A percentile compares a stretch with the other conserved stretches of the same genome.
These are phyloP conservation scores for Metellina segmentata DNA, from an alignment of 2,888 invertebrate genomes.

Conservation along the genomic window DNA sequence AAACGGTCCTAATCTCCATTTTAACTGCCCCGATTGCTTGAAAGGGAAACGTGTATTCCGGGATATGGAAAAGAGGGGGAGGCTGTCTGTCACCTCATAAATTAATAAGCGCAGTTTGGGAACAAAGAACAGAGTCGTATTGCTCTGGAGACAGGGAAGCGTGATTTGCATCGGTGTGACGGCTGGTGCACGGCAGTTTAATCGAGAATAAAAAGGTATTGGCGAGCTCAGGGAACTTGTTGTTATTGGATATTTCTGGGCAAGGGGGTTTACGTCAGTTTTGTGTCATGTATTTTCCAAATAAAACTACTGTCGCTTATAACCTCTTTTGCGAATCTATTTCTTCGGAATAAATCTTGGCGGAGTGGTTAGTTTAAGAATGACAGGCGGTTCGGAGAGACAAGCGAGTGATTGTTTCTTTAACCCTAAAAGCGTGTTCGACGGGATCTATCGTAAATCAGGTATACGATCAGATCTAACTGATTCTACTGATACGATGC, in stretches of 20 bases:
- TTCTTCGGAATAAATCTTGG: too few species aligned
- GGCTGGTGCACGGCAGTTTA: neutral
- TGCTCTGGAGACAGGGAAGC: too few species aligned
- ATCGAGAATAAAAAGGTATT: neutral
- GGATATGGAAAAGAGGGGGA: neutral
- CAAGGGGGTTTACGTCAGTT: neutral
- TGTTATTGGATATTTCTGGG: neutral
- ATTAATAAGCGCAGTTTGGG: neutral
- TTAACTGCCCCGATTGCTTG: neutral
- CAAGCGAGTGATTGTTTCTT: too few species aligned
- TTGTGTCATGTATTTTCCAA: neutral
- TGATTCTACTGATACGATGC: too few species aligned
- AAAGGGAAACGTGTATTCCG: neutral
- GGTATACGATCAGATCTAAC: too few species aligned
- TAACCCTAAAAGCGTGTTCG: too few species aligned
- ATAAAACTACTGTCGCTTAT: neutral
- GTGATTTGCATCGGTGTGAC: neutral
- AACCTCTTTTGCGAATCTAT: too few species aligned
- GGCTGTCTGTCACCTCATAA: neutral
- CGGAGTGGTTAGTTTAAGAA: too few species aligned
- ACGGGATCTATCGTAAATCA: too few species aligned
- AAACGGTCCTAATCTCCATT: neutral
- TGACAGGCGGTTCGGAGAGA: too few species aligned
- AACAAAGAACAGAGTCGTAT: neutral
- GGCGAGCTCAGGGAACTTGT: neutral